phyloP scores from a whole-genome alignment of 2,113 vertebrate genomes.

The Siniperca knerii region DNA sequence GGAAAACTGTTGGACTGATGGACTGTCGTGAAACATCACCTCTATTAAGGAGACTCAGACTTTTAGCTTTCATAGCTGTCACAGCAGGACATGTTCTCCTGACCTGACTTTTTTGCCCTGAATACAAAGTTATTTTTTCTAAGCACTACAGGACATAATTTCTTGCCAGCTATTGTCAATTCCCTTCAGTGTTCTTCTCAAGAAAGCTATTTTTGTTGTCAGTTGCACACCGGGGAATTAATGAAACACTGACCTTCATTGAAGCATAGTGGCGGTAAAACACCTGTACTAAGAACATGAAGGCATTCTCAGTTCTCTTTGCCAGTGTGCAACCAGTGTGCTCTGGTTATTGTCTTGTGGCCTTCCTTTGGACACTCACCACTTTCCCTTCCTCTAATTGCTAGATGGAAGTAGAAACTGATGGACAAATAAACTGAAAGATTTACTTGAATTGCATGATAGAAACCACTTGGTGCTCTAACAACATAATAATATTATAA shows the following conservation, averaged over 20 bases:
- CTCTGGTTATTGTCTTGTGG: background rate
- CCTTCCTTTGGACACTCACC: slow-evolving; percentile 23
- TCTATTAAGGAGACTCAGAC: background rate
- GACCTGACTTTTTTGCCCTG: background rate
- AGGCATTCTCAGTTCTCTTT: slow-evolving; percentile 4
- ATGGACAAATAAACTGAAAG: background rate
- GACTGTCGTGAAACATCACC: background rate
- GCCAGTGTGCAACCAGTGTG: background rate
- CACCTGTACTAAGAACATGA: background rate
- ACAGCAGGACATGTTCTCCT: slow-evolving; percentile 18
- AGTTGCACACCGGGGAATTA: slow-evolving; percentile 10
- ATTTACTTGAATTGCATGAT: background rate
- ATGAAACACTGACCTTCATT: background rate
- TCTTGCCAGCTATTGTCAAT: background rate
- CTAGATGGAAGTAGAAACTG: slow-evolving; percentile 7
- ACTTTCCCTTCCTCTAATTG: slow-evolving; percentile 53
- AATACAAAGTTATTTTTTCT: background rate
- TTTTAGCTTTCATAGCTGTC: slow-evolving; percentile 20
- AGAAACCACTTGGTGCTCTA: background rate
- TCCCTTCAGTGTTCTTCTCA: background rate
- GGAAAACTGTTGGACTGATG: slow-evolving; percentile 10
- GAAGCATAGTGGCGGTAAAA: background rate
- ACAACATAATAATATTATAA: background rate
- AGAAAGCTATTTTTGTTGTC: slow-evolving; percentile 12
- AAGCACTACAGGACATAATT: background rate